These are phyloP conservation scores for Buathra laborator DNA, from an alignment of 2,888 invertebrate species.

Conservation along the genomic window DNA sequence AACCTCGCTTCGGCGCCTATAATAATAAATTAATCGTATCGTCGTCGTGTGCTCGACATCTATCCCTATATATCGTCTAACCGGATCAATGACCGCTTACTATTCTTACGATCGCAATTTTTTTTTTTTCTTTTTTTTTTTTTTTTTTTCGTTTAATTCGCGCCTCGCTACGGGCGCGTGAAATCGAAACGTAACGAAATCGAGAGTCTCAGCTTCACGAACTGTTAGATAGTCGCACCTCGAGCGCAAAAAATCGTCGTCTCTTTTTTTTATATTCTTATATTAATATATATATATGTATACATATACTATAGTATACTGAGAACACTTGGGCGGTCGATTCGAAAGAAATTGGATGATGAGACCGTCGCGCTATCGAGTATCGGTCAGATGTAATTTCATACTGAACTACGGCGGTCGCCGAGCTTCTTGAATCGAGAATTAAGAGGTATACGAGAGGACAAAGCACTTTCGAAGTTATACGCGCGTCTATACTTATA, in stretches of 20 bases:
- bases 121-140: constrained; percentile 5
- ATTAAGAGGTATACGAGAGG: constrained; percentile 18
- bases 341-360: constrained; percentile 58
- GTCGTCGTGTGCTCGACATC: background rate
- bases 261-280: constrained; percentile 13
- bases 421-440: constrained; percentile 38
- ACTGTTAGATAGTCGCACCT: constrained; percentile 30
- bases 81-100: constrained; percentile 7
- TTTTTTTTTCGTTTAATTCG: background rate
- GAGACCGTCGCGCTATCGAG: constrained; percentile 45
- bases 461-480: constrained; percentile 50
- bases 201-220: constrained; percentile 22
- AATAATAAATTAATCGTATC: constrained; percentile 2
- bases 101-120: background rate
- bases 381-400: constrained; percentile 60
- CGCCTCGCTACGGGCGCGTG: background rate
- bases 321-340: constrained; percentile 63
- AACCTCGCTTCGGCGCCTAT: background rate
- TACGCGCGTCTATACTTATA: background rate
- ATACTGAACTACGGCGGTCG: constrained; percentile 18
- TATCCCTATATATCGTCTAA: background rate
- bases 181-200: constrained; percentile 20
- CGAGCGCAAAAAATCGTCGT: background rate
- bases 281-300: background rate
- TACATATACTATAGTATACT: background rate